These are phyloP conservation scores for Lottia gigantea DNA, from an alignment of 2,888 invertebrate species.

Conservation along the genomic window DNA sequence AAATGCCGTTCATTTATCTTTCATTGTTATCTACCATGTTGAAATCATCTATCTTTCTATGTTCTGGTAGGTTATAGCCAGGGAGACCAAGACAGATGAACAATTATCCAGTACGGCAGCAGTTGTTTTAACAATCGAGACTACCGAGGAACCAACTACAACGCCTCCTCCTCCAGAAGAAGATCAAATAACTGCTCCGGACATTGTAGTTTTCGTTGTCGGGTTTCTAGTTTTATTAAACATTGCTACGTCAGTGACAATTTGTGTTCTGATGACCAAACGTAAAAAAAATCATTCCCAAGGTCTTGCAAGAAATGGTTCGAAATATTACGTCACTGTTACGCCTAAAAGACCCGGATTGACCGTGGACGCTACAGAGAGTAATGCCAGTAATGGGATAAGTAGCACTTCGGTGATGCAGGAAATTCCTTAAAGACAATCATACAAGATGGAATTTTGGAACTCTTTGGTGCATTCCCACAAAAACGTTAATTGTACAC, in stretches of 20 bases:
- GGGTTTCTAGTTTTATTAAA: conserved; percentile 30
- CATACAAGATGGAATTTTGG: too few species aligned
- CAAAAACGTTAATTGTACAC: too few species aligned
- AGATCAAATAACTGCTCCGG: conserved; percentile 22
- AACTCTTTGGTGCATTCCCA: too few species aligned
- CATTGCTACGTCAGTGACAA: conserved; percentile 23
- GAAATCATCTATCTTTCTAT: neutral
- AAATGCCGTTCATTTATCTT: too few species aligned
- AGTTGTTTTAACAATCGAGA: conserved; percentile 31
- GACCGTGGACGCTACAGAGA: neutral
- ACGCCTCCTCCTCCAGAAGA: conserved; percentile 20
- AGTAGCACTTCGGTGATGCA: neutral
- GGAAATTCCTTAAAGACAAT: neutral
- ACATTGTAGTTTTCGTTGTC: conserved; percentile 31
- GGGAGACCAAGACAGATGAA: conserved; percentile 50
- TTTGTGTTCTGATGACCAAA: conserved; percentile 22
- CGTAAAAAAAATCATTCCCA: neutral
- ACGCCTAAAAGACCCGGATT: neutral
- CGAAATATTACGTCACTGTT: conserved; percentile 29
- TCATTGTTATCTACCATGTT: neutral
- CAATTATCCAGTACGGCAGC: conserved; percentile 40
- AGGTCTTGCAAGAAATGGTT: conserved; percentile 22
- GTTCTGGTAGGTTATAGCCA: conserved; percentile 70
- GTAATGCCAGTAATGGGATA: neutral
- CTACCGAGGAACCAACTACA: conserved; percentile 15